phyloP scores from a whole-genome alignment of 2,888 invertebrate species.

The Drepanosiphum platanoidis region DNA sequence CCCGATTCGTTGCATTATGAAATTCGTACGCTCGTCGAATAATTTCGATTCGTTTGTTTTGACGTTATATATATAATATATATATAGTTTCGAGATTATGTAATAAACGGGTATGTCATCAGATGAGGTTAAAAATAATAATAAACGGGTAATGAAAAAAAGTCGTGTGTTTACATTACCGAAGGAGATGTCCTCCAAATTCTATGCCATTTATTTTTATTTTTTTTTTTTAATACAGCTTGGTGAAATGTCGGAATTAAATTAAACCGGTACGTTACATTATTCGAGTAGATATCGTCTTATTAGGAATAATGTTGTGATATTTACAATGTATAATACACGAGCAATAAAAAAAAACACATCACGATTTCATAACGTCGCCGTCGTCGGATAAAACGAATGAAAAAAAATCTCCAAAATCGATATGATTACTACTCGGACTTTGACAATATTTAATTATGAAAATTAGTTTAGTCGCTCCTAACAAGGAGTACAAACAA shows the following conservation, averaged over 20 bases:
- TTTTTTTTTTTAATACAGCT: too few relatives aligned
- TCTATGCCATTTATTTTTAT: background rate
- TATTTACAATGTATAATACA: background rate
- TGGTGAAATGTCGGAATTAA: conserved; percentile 1
- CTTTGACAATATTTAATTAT: too few relatives aligned
- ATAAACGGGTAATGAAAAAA: background rate
- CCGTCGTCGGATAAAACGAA: too few relatives aligned
- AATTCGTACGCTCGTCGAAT: background rate
- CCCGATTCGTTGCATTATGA: background rate
- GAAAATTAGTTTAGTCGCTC: too few relatives aligned
- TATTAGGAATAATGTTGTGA: conserved; percentile 16
- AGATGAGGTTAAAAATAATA: background rate
- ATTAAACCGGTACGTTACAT: background rate
- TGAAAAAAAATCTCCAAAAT: too few relatives aligned
- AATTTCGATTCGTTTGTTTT: background rate
- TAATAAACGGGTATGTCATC: background rate
- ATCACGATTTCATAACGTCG: too few relatives aligned
- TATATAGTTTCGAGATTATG: background rate
- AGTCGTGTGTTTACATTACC: background rate
- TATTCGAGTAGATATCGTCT: background rate
- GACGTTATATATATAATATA: too few relatives aligned
- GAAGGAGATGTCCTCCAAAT: conserved; percentile 21
- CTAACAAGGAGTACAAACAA: too few relatives aligned
- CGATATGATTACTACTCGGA: too few relatives aligned
- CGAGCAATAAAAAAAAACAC: too few relatives aligned